These are phyloP conservation scores for Sarcophaga carnaria DNA, from an alignment of 2,888 invertebrate species.

Conservation along the genomic window DNA sequence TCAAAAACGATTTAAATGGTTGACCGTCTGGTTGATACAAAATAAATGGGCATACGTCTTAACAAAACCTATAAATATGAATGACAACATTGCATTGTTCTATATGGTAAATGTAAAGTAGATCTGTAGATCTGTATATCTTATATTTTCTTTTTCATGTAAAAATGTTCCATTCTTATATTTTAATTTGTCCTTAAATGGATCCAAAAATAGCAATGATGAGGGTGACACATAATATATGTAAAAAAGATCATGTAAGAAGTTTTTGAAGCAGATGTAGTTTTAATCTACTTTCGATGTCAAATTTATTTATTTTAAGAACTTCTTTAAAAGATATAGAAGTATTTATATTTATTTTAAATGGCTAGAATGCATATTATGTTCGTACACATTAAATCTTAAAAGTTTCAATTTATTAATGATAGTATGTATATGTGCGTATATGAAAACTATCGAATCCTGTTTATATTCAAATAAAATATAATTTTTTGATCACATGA, in stretches of 20 bases:
- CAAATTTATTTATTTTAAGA: no score
- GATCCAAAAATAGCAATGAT: not conserved
- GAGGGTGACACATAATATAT: not conserved
- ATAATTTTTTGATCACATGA: not conserved
- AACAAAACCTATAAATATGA: conserved; percentile 57
- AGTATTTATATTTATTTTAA: no score
- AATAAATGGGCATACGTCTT: conserved; percentile 38
- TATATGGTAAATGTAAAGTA: not conserved
- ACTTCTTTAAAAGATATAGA: no score
- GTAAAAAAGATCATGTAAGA: no score
- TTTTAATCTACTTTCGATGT: no score
- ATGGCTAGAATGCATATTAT: no score
- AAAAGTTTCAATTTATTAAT: no score
- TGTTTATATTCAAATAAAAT: no score
- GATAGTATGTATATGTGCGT: no score
- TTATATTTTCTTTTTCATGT: conserved; percentile 1
- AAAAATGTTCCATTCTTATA: not conserved
- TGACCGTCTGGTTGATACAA: conserved; percentile 20
- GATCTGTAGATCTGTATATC: not conserved
- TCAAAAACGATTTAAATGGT: conserved; percentile 42
- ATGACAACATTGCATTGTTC: conserved; percentile 50
- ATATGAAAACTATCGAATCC: no score
- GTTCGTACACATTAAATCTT: no score
- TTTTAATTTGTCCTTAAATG: conserved; percentile 29
- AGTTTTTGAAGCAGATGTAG: no score